A percentile compares a stretch with the other conserved stretches of the same genome.
These are phyloP conservation scores for Centroberyx gerrardi DNA, from an alignment of 2,797 vertebrate genomes.

Conservation along the genomic window DNA sequence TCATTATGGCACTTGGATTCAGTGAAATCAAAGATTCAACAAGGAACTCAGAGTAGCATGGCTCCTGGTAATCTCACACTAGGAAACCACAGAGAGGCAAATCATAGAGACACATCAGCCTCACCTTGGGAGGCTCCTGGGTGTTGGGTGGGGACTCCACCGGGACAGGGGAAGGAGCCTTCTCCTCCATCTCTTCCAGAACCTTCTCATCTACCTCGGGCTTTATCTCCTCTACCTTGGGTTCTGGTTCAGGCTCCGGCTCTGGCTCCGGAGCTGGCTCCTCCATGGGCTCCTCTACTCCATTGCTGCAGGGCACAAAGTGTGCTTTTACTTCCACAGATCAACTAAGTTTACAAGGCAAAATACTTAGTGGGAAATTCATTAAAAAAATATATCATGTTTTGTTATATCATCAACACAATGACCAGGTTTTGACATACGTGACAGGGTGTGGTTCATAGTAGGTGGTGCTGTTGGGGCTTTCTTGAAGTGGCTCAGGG, in stretches of 20 bases:
- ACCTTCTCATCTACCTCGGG: conserved; percentile 91
- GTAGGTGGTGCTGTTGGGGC: conserved; percentile 89
- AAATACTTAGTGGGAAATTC: neutral
- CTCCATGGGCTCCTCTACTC: conserved; percentile 94
- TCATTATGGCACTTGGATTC: neutral
- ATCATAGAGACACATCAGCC: neutral
- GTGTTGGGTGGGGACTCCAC: conserved; percentile 91
- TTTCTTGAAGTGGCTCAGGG: conserved; percentile 94
- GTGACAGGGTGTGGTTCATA: conserved; percentile 93
- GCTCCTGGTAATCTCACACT: neutral
- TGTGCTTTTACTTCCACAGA: neutral
- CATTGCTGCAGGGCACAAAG: conserved; percentile 86
- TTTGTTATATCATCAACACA: neutral
- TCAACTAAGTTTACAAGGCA: neutral
- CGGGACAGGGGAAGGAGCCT: conserved; percentile 91
- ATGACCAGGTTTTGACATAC: conserved; percentile 73
- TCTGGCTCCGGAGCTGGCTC: conserved; percentile 92
- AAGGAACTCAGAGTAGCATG: neutral
- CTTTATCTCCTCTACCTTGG: conserved; percentile 92
- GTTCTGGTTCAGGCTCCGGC: conserved; percentile 91
- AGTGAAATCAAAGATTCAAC: neutral
- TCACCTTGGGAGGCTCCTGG: conserved; percentile 94
- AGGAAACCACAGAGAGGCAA: conserved; percentile 1
- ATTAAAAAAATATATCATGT: neutral
- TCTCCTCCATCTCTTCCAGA: conserved; percentile 93